Percentiles rank a stretch among this genome's conserved stretches.
These are phyloP conservation scores for Lasaia peninsularis DNA, from an alignment of 1,140 invertebrate species.

Conservation along the genomic window DNA sequence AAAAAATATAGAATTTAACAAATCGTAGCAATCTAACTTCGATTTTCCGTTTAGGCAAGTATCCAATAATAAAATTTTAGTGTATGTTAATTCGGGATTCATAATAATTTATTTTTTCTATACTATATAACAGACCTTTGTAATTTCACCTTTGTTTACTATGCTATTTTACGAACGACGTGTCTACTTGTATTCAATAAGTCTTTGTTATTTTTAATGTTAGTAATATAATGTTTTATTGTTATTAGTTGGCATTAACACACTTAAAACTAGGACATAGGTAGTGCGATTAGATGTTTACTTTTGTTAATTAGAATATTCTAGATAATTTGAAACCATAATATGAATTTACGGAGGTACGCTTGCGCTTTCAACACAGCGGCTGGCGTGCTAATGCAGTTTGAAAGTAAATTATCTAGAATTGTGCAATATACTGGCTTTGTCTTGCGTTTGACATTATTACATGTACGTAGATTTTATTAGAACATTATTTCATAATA, in stretches of 20 bases:
- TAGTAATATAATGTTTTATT: neutral
- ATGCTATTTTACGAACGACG: no score
- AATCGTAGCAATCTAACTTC: no score
- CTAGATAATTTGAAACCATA: constrained; percentile 4
- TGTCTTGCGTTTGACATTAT: constrained; percentile 31
- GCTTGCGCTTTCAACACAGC: constrained; percentile 17
- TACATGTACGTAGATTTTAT: constrained; percentile 23
- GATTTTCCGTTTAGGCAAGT: no score
- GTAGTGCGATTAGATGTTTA: neutral
- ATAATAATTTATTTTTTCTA: no score
- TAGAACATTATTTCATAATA: constrained; percentile 35
- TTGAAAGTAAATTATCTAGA: constrained; percentile 32
- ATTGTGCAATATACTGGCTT: constrained; percentile 28
- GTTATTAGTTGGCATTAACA: neutral
- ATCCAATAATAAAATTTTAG: no score
- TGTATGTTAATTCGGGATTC: no score
- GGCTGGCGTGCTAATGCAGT: constrained; percentile 25
- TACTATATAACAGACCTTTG: no score
- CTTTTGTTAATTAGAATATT: neutral
- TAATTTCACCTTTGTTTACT: no score
- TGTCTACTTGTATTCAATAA: no score
- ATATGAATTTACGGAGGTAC: constrained; percentile 4
- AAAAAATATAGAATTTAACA: no score
- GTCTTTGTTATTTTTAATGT: no score
- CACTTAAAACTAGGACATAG: neutral